These are phyloP conservation scores for Scomber japonicus DNA, from an alignment of 2,113 vertebrate genomes.

Conservation along the genomic window DNA sequence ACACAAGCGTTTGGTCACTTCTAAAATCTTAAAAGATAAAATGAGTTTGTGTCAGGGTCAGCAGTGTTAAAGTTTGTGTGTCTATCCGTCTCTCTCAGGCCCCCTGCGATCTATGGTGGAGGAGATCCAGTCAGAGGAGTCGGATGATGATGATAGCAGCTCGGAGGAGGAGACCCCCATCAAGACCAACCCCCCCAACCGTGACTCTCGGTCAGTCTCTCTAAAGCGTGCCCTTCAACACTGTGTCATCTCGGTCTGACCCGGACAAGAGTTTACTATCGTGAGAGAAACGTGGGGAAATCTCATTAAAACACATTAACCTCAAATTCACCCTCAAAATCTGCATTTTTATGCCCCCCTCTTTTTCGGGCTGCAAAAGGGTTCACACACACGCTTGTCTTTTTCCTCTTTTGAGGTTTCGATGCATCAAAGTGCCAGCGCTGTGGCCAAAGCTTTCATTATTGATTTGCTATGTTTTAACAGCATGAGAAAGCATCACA, in stretches of 20 bases:
- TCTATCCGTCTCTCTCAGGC: conserved; percentile 78
- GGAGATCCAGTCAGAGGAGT: conserved; percentile 95
- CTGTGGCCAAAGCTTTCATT: neutral
- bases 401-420: neutral
- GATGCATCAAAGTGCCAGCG: neutral
- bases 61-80: too few relatives aligned
- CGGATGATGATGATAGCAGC: conserved; percentile 95
- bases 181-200: conserved; percentile 90
- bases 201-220: conserved; percentile 91
- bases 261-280: too few relatives aligned
- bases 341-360: neutral
- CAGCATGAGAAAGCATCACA: neutral
- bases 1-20: too few relatives aligned
- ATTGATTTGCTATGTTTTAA: neutral
- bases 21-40: too few relatives aligned
- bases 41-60: too few relatives aligned
- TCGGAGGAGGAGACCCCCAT: conserved; percentile 91
- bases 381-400: neutral
- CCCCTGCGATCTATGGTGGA: conserved; percentile 97
- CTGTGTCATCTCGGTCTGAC: neutral
- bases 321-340: too few relatives aligned
- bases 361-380: too few relatives aligned
- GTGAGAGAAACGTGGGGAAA: too few relatives aligned
- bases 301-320: too few relatives aligned
- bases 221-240: neutral